Conservation (phyloP, 2,888 invertebrate species). For the Dasysyrphus albostriatus region DNA sequence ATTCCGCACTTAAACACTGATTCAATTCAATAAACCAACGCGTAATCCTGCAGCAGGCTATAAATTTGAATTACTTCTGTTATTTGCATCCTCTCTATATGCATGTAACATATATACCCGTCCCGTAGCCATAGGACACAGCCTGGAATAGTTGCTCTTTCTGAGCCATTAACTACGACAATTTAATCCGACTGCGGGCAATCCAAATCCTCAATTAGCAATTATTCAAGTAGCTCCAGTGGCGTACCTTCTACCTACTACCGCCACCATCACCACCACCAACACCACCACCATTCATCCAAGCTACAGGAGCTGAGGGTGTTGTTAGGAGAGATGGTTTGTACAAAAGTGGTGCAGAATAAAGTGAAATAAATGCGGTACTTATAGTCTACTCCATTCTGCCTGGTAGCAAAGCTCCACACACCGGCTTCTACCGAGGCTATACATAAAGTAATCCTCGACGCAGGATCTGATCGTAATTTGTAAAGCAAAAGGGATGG, state of each 20-base stretch:
- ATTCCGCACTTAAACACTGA: constrained; percentile 65
- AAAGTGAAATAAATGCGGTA: constrained; percentile 57
- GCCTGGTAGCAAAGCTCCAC: constrained; percentile 14
- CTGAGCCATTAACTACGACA: constrained; percentile 78
- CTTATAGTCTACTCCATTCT: constrained; percentile 62
- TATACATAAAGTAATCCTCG: constrained; percentile 63
- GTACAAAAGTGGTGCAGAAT: constrained; percentile 37
- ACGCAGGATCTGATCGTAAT: constrained; percentile 51
- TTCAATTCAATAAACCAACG: constrained; percentile 70
- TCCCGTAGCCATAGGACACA: constrained; percentile 34
- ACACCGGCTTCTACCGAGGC: constrained; percentile 54
- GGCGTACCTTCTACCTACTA: constrained; percentile 16
- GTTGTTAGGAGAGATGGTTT: constrained; percentile 10
- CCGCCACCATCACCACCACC: neutral
- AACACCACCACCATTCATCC: neutral
- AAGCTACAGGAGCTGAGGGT: constrained; percentile 19
- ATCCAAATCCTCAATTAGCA: constrained; percentile 80
- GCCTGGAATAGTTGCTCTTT: constrained; percentile 74
- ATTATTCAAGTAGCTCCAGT: constrained; percentile 78
- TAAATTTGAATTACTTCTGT: constrained; percentile 73
- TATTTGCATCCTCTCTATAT: constrained; percentile 61
- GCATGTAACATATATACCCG: neutral
- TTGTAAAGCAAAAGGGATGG: neutral
- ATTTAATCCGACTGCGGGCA: constrained; percentile 78
- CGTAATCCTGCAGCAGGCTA: constrained; percentile 72